A percentile compares a stretch with the other conserved stretches of the same genome.
These are phyloP conservation scores for Dermochelys coriacea DNA, from an alignment of 2,797 vertebrate genomes.

Conservation along the genomic window DNA sequence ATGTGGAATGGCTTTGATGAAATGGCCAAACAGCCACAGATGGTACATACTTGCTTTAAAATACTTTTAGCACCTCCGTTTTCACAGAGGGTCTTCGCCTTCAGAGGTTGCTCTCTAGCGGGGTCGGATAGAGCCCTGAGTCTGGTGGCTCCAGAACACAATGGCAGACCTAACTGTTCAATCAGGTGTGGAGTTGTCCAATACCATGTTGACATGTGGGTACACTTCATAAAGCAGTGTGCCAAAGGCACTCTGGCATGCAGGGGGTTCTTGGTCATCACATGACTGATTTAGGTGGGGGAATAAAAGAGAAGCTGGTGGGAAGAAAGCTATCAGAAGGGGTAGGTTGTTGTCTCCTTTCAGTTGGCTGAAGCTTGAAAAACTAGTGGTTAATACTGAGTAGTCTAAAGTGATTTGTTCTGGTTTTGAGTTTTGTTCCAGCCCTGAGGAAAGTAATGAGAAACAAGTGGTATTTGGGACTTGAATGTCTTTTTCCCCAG, in stretches of 20 bases:
- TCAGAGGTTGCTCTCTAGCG: background rate
- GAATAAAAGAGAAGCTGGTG: background rate
- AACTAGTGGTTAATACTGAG: background rate
- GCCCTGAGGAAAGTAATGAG: background rate
- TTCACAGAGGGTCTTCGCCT: background rate
- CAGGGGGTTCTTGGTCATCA: background rate
- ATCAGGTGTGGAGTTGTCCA: background rate
- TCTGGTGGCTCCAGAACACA: background rate
- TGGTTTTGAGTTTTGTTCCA: background rate
- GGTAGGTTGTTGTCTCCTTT: background rate
- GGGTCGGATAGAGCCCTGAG: background rate
- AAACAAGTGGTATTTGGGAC: background rate
- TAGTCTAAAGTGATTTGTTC: background rate
- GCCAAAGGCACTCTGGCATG: background rate
- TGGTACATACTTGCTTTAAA: background rate
- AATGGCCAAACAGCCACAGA: background rate
- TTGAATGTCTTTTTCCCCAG: background rate
- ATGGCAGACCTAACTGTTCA: rapidly evolving
- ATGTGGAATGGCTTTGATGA: background rate
- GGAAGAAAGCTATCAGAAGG: background rate
- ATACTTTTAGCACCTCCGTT: background rate
- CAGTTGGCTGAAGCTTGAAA: background rate
- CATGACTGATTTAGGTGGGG: background rate
- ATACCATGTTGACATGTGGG: background rate
- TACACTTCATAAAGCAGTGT: background rate